phyloP scores from a whole-genome alignment of 2,113 vertebrate genomes.

The Parus major region DNA sequence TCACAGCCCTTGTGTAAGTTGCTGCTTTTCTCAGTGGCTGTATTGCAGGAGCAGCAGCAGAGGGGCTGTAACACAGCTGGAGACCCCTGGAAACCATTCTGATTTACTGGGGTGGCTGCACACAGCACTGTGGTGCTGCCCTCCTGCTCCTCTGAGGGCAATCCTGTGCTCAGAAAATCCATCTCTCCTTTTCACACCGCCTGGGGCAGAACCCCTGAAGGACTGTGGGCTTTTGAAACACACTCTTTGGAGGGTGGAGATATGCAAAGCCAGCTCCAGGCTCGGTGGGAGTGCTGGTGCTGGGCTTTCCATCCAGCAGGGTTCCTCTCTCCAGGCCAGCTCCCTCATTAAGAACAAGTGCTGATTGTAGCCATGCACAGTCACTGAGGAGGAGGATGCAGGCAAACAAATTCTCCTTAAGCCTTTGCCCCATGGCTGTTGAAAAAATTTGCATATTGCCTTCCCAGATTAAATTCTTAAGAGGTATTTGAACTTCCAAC shows the following conservation, averaged over 20 bases:
- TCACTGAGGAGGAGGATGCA: background rate
- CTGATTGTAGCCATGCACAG: background rate
- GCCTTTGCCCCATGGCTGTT: background rate
- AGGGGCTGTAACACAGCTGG: background rate
- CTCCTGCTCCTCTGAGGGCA: rapidly evolving
- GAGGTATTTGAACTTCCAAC: background rate
- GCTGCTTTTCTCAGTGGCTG: background rate
- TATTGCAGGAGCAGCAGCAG: background rate
- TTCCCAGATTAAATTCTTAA: background rate
- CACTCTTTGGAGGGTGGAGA: background rate
- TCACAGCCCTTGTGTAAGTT: background rate
- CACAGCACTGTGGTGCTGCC: background rate
- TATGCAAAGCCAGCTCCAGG: background rate
- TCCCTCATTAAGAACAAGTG: background rate
- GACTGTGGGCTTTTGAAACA: background rate
- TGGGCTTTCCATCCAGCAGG: background rate
- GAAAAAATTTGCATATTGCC: background rate
- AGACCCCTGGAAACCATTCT: background rate
- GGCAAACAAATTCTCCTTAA: background rate
- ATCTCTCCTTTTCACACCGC: background rate
- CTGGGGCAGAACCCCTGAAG: background rate
- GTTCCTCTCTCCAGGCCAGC: background rate
- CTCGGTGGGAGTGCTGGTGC: background rate
- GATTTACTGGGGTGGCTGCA: background rate
- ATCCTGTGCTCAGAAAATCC: background rate